Conservation (phyloP, 2,113 vertebrate species). For the Oxygymnocypris stewartii region DNA sequence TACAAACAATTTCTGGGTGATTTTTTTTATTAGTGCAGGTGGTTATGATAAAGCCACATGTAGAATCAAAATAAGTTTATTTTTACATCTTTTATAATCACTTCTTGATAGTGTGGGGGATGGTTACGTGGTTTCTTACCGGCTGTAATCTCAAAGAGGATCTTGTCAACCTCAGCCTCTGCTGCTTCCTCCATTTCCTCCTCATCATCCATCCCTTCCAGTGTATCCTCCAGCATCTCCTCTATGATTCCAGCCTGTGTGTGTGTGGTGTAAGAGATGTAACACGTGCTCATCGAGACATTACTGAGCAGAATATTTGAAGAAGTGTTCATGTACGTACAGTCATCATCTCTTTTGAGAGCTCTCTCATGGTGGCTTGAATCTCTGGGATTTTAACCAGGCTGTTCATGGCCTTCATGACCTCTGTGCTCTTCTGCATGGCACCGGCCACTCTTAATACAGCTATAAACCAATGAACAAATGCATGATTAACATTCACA, state of each 20-base stretch:
- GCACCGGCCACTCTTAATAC: constrained; percentile 87
- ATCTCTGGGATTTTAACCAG: constrained; percentile 95
- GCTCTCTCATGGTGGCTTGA: constrained; percentile 94
- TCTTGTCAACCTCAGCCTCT: constrained; percentile 93
- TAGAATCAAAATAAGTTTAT: too few species aligned
- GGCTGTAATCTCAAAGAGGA: constrained; percentile 97
- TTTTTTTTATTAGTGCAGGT: not conserved
- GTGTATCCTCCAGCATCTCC: constrained; percentile 96
- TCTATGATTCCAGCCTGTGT: constrained; percentile 95
- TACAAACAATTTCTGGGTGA: too few species aligned
- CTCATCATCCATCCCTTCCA: constrained; percentile 94
- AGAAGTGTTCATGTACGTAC: constrained; percentile 62
- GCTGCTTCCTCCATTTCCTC: constrained; percentile 98
- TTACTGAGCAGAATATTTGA: not conserved
- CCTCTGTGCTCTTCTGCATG: constrained; percentile 94
- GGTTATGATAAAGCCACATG: too few species aligned
- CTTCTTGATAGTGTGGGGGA: not conserved
- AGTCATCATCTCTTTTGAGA: constrained; percentile 99
- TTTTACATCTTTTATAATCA: not conserved
- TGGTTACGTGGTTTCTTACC: constrained; percentile 72
- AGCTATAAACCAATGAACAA: constrained; percentile 70
- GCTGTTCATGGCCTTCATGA: constrained; percentile 98
- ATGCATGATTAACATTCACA: not conserved
- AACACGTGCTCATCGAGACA: not conserved
- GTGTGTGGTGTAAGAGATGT: not conserved